These are phyloP conservation scores for Autographa gamma DNA, from an alignment of 2,888 invertebrate genomes.

Conservation along the genomic window DNA sequence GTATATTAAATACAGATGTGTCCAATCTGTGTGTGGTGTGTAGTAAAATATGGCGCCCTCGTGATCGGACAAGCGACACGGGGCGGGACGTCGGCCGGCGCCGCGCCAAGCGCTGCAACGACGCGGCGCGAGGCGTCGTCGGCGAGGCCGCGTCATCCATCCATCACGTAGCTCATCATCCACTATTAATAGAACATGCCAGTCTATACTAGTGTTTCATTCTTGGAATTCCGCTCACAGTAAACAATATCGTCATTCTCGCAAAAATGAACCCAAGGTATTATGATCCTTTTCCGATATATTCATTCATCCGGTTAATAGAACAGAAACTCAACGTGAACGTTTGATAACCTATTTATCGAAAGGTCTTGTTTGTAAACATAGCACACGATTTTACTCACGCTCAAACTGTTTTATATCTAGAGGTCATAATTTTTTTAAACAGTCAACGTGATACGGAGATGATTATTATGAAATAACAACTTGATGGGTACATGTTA, in stretches of 20 bases:
- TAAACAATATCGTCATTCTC: constrained; percentile 77
- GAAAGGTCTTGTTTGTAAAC: constrained; percentile 80
- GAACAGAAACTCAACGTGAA: constrained; percentile 69
- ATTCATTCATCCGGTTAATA: constrained; percentile 72
- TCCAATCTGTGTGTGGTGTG: constrained; percentile 49
- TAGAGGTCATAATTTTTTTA: constrained; percentile 64
- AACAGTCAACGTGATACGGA: constrained; percentile 44
- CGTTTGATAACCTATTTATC: constrained; percentile 78
- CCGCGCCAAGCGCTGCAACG: constrained; percentile 67
- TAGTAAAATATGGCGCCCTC: constrained; percentile 62
- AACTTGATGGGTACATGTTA: constrained; percentile 37
- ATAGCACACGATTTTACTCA: constrained; percentile 70
- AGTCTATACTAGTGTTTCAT: constrained; percentile 75
- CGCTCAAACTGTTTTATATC: constrained; percentile 64
- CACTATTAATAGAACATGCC: constrained; percentile 81
- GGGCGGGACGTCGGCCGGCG: constrained; percentile 61
- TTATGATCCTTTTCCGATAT: constrained; percentile 63
- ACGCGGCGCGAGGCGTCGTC: constrained; percentile 56
- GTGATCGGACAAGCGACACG: constrained; percentile 63
- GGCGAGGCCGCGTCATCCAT: constrained; percentile 85
- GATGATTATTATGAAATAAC: constrained; percentile 49
- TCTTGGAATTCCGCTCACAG: constrained; percentile 80
- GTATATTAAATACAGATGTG: constrained; percentile 49
- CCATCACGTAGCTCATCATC: constrained; percentile 84
- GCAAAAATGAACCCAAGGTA: constrained; percentile 62